phyloP scores from a whole-genome alignment of 2,113 vertebrate species.

The Hyla sarda region DNA sequence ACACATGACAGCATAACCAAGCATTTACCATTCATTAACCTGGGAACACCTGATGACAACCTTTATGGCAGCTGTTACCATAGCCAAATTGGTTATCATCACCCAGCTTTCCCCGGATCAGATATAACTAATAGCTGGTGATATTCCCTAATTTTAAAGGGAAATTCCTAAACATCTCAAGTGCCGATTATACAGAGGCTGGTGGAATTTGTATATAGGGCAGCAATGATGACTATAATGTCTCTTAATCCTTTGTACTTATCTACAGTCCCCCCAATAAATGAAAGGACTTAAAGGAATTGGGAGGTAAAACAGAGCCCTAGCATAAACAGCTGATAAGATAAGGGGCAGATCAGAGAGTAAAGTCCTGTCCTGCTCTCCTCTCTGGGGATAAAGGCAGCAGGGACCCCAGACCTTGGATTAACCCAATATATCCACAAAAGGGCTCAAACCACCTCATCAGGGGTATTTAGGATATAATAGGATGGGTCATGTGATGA shows the following conservation, averaged over 20 bases:
- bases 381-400: too few species aligned
- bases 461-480: background rate
- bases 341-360: conserved; percentile 4
- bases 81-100: background rate
- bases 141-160: background rate
- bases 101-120: background rate
- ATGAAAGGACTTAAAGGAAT: conserved; percentile 6
- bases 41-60: background rate
- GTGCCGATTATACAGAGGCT: background rate
- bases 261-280: conserved; percentile 9
- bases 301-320: background rate
- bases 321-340: conserved; percentile 23
- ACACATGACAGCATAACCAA: background rate
- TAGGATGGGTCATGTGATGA: too few species aligned
- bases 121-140: background rate
- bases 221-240: background rate
- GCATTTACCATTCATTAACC: background rate
- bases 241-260: background rate
- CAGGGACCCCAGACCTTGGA: background rate
- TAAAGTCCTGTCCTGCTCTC: background rate
- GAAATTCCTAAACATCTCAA: background rate
- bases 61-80: background rate
- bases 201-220: background rate
- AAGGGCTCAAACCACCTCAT: background rate
- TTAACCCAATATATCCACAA: background rate